Base-by-base conservation (phyloP, 2,888 invertebrate genomes). In the Lissonota sp. region DNA sequence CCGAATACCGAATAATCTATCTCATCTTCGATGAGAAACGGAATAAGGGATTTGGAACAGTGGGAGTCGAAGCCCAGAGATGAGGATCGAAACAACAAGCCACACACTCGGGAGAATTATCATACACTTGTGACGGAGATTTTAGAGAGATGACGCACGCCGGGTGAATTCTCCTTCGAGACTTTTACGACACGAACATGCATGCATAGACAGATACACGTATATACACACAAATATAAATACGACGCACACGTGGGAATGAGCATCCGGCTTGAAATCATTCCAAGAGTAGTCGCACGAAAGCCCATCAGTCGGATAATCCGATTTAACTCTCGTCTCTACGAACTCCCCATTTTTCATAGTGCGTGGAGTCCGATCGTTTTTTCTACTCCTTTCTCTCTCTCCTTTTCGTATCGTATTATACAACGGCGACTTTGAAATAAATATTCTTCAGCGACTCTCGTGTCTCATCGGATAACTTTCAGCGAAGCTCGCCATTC, bases 301-400 rank as follows among this genome's bases (percentile, higher is more conserved):
- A 58, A 53, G 62, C 62, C 75, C 78, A 80, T 83, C 80, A 64
- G 75, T 75, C 64, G 83, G 78, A 78, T 83, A 73, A 80, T 77
- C 72, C 77, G 69, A 53, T 71, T 70, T 71, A 75, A 75, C 66
- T 71, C 75, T 70, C 64, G 44, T 69, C 55, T 58, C 46, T 39
- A 58, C 39, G 51, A 57, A 64, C 53, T n/a, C 42, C 60, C 67
- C 62, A 26, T 40, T 67, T 46, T 63, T 51, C 67, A 53, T 64
- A 42, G 39, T 6, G 42, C 70, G 26, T 26, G 26, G 26, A 44
- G 14, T 44, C 79, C 44, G 60, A 72, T 64, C 12, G 60, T 51
- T 69, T 71, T 57, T n/a, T 49, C 16, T 51, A 46, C 51, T 69
- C 46, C 51, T 53, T 46, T 63, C 51, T 66, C 42, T 46, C 51